Conservation (phyloP, 2,888 invertebrate species). For the Nomada goodeniana region DNA sequence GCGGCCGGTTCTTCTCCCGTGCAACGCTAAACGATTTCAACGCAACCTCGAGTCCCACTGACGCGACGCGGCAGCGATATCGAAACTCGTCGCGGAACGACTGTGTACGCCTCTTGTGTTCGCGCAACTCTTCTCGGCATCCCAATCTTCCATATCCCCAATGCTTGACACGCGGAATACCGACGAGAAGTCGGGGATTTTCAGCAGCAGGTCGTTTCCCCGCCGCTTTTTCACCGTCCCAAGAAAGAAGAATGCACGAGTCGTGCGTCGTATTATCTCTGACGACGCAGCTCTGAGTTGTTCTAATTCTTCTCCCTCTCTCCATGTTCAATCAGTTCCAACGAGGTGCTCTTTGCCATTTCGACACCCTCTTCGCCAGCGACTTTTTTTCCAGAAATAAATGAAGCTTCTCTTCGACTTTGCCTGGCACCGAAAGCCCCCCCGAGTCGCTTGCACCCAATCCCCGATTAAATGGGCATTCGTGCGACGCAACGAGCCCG, state of each 20-base stretch:
- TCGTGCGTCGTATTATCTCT: conserved; percentile 30
- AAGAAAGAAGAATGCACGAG: conserved; percentile 10
- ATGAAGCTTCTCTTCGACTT: neutral
- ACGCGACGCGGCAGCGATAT: conserved; percentile 34
- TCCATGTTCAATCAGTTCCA: neutral
- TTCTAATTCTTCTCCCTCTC: neutral
- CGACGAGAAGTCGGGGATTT: conserved; percentile 40
- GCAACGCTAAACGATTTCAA: conserved; percentile 11
- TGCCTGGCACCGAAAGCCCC: neutral
- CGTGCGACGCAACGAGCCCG: too few relatives aligned
- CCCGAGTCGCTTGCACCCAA: too few relatives aligned
- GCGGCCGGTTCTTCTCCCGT: neutral
- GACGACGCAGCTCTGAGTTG: conserved; percentile 3
- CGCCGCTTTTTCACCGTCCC: neutral
- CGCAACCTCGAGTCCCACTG: neutral
- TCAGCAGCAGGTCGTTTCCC: conserved; percentile 37
- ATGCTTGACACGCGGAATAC: conserved; percentile 24
- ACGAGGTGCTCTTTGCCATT: conserved; percentile 1
- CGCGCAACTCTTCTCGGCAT: neutral
- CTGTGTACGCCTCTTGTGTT: neutral
- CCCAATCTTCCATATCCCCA: conserved; percentile 4
- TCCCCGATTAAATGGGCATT: too few relatives aligned
- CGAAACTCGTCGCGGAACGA: conserved; percentile 1
- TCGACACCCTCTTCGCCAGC: neutral
- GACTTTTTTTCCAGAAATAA: neutral